Conservation (phyloP, 1,140 invertebrate species). For the Venturia canescens region DNA sequence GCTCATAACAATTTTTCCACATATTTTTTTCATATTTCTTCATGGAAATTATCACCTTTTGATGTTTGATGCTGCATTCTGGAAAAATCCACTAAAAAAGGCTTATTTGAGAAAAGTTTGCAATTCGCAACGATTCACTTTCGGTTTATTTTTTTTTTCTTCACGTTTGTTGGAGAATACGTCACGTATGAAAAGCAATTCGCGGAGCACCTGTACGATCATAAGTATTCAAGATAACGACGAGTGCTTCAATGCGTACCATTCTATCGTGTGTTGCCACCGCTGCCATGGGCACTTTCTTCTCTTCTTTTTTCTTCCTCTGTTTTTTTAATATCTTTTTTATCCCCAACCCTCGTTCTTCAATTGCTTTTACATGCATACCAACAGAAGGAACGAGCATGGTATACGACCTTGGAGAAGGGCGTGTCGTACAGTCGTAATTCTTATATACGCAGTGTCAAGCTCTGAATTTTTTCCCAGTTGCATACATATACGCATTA, state of each 20-base stretch:
- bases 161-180: not conserved
- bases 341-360: not conserved
- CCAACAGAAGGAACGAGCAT: not conserved
- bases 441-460: slow-evolving; percentile 14
- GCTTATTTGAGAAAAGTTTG: not conserved
- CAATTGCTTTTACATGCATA: slow-evolving; percentile 12
- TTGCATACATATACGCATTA: not conserved
- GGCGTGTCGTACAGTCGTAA: slow-evolving; percentile 35
- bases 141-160: not conserved
- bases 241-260: not conserved
- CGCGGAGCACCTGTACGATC: slow-evolving; percentile 21
- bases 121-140: not conserved
- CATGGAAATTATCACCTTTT: not conserved
- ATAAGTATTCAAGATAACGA: slow-evolving; percentile 33
- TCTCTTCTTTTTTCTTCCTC: not conserved
- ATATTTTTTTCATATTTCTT: not conserved
- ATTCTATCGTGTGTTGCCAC: not conserved
- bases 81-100: too few relatives aligned
- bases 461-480: slow-evolving; percentile 10
- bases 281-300: not conserved
- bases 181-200: slow-evolving; percentile 29
- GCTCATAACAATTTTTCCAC: too few relatives aligned
- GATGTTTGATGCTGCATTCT: not conserved
- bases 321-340: not conserved
- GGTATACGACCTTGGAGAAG: slow-evolving; percentile 28